Conservation (phyloP, 2,113 vertebrate genomes). For the Megaptera novaeangliae region DNA sequence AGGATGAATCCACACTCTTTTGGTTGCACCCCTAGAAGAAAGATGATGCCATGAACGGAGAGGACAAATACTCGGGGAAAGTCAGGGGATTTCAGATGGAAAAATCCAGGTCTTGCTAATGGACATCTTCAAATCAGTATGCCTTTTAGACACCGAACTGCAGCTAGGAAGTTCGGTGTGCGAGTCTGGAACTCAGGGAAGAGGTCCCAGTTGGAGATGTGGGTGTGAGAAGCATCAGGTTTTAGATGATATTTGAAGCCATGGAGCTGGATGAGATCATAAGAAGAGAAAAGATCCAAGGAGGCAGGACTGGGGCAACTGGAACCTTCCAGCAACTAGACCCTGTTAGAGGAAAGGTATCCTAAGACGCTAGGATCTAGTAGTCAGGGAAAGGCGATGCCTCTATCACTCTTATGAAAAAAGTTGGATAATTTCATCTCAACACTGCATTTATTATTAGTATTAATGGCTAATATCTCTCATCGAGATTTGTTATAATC, state of each 20-base stretch:
- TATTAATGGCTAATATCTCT: background rate
- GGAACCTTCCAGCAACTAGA: background rate
- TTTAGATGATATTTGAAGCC: background rate
- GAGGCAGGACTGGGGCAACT: background rate
- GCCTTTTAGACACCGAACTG: background rate
- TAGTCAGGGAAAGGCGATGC: background rate
- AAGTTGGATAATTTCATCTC: background rate
- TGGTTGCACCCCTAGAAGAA: too few species aligned
- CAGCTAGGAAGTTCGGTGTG: background rate
- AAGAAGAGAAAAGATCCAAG: background rate
- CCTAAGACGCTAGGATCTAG: too few species aligned
- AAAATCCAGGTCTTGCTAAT: background rate
- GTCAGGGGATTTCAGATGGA: background rate
- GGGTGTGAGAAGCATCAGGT: too few species aligned
- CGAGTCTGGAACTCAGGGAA: background rate
- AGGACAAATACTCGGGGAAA: accelerated
- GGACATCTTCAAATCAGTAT: background rate
- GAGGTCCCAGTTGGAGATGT: background rate
- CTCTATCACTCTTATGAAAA: background rate
- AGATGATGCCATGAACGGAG: background rate
- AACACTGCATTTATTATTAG: background rate
- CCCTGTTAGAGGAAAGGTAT: background rate
- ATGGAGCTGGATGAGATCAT: too few species aligned
- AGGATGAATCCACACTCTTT: background rate
- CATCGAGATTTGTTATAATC: background rate